These are phyloP conservation scores for Campoplex capitator DNA, from an alignment of 2,888 invertebrate genomes.

Conservation along the genomic window DNA sequence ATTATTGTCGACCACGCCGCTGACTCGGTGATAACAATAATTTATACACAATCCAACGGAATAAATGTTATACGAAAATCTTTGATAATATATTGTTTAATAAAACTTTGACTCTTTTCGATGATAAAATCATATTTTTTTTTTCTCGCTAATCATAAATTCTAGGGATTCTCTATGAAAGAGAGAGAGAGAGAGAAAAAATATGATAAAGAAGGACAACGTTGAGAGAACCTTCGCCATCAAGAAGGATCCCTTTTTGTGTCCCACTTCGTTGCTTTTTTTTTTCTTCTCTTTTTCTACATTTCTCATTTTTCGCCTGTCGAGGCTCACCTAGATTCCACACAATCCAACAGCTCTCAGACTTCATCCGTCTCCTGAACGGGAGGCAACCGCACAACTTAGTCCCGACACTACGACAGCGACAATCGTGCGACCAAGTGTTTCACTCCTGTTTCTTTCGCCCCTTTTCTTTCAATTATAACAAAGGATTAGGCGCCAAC, in stretches of 20 bases:
- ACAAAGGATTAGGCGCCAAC: conserved; percentile 64
- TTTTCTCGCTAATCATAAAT: not conserved
- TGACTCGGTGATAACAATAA: conserved; percentile 29
- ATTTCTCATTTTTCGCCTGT: conserved; percentile 42
- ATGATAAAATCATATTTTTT: not conserved
- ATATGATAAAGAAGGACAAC: conserved; percentile 9
- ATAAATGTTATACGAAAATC: not conserved
- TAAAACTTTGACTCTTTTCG: not conserved
- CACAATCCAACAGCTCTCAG: conserved; percentile 29
- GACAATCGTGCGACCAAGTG: conserved; percentile 25
- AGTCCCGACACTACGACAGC: not conserved
- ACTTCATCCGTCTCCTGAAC: conserved; percentile 35
- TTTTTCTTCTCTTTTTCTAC: not conserved
- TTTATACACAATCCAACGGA: conserved; percentile 24
- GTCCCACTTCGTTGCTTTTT: not conserved
- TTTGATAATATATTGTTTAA: conserved; percentile 32
- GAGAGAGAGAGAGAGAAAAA: not conserved
- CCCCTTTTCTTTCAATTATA: conserved; percentile 58
- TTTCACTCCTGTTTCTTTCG: conserved; percentile 43
- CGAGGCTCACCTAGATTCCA: conserved; percentile 41
- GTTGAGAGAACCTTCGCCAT: conserved; percentile 9
- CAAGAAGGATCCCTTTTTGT: conserved; percentile 12
- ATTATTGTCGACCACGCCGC: conserved; percentile 43
- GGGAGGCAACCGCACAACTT: conserved; percentile 34
- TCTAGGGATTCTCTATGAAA: conserved; percentile 3